Evolutionary conservation across 1,140 invertebrate species (phyloP), one percentile per base, ranked within the genome.

Genomic region (Pogonus chalceus): DNA sequence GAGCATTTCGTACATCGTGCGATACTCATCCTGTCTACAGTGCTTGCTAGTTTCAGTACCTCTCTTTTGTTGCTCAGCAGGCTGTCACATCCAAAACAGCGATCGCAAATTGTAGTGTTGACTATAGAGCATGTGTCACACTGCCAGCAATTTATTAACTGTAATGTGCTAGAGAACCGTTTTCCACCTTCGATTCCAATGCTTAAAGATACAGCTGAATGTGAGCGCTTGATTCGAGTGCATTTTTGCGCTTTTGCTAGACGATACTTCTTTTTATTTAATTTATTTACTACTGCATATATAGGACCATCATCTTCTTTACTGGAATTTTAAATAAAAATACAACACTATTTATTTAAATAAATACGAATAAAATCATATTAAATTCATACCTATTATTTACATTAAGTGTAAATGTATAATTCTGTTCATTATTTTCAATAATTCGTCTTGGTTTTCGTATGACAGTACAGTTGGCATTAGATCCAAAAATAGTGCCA

Each of bases 1-100:
- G 37, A 9, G 58, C 68, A 69, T 53, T 62, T 58, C 53, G 68
- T 69, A 50, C 68, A 69, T 24, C 49, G 49, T 50, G 24, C 49
- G 23, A 50, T 18, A 43, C 18, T 43, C 37, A 43, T 43, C 18
- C 18, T 43, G 37, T 43, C 37, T 43, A 43, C 37, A 16, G 37
- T 43, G 37, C 37, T 43, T 16, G 37, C 37, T 9, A 43, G 18
- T 18, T 43, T 9, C 3, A 43, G 18, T 43, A 43, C 37, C 37
- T 43, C 37, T 43, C 18, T 7, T 4, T 43, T 9, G 9, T 7
- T 3, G 9, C 3, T 3, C 18, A 43, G 9, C 3, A 4, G 37
- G 18, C 18, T 12, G 9, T 43, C 37, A 18, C 37, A 43, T 43
- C 37, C 37, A 18, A 43, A 43, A 43, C 37, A 43, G 3, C 18